A percentile compares a stretch with the other conserved stretches of the same genome.
These are phyloP conservation scores for Coleophora flavipennella DNA, from an alignment of 2,888 invertebrate species.

Conservation along the genomic window DNA sequence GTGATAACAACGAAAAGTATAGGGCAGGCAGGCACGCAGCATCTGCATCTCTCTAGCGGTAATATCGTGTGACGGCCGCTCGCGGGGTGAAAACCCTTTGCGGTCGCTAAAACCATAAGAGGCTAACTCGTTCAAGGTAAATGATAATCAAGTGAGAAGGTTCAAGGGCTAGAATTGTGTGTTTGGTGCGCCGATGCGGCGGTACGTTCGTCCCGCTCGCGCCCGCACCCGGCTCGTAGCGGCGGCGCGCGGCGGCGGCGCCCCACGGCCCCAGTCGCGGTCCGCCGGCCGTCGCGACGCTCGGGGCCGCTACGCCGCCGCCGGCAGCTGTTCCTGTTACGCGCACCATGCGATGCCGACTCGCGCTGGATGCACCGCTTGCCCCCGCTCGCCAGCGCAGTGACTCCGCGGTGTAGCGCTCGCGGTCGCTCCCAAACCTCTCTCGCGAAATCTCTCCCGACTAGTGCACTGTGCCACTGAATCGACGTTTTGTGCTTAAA, in stretches of 20 bases:
- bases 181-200: constrained; percentile 32
- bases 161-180: constrained; percentile 66
- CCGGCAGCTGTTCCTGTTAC: constrained; percentile 49
- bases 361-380: constrained; percentile 50
- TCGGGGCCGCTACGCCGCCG: constrained; percentile 61
- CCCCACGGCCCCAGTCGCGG: constrained; percentile 66
- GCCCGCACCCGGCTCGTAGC: constrained; percentile 58
- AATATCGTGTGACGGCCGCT: constrained; percentile 51
- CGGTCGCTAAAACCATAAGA: constrained; percentile 54
- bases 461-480: constrained; percentile 49
- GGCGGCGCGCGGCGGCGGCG: constrained; percentile 49
- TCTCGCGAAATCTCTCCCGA: constrained; percentile 6
- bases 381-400: constrained; percentile 19
- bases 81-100: constrained; percentile 66
- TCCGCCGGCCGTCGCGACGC: constrained; percentile 71
- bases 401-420: constrained; percentile 19
- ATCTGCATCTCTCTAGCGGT: constrained; percentile 63
- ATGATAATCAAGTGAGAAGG: constrained; percentile 53
- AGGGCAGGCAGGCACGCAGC: constrained; percentile 60
- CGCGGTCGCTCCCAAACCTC: constrained; percentile 9
- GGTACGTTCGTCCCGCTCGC: constrained; percentile 65
- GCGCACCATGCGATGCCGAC: constrained; percentile 41
- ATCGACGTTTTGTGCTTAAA: constrained; percentile 43
- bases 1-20: constrained; percentile 60
- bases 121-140: constrained; percentile 48